Evolutionary conservation across 2,888 invertebrate genomes (phyloP).

Genomic region (Yponomeuta sedellus): DNA sequence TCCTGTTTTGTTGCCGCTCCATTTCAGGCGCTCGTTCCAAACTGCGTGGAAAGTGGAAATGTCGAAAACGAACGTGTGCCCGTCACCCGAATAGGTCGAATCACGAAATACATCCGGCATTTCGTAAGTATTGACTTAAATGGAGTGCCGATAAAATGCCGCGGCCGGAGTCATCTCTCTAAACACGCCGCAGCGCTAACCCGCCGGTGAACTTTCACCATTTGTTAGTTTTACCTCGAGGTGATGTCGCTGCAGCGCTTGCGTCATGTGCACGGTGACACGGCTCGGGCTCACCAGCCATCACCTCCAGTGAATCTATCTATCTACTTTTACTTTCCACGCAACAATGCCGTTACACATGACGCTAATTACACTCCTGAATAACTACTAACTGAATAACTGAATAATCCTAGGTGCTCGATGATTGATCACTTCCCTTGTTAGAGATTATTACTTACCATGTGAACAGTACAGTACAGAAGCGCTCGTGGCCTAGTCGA

Average conservation of each 20-base stretch:
- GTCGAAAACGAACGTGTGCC: conserved; percentile 21
- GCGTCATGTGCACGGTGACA: conserved; percentile 38
- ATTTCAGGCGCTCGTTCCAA: conserved; percentile 44
- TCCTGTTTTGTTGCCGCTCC: conserved; percentile 53
- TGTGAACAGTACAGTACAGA: neutral
- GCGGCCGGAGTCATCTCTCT: conserved; percentile 28
- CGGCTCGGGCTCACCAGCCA: neutral
- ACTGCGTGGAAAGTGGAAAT: conserved; percentile 39
- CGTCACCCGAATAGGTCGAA: neutral
- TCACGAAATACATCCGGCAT: conserved; percentile 22
- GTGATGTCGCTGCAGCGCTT: conserved; percentile 43
- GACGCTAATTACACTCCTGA: conserved; percentile 9
- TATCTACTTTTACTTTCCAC: conserved; percentile 7
- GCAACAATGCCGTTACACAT: neutral
- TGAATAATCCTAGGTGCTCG: neutral
- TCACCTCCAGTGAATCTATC: conserved; percentile 5
- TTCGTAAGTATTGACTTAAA: conserved; percentile 33
- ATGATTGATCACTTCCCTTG: conserved; percentile 5
- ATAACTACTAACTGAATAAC: too few relatives aligned
- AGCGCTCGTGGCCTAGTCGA: too few relatives aligned
- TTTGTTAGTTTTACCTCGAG: conserved; percentile 52
- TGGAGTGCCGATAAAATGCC: conserved; percentile 31
- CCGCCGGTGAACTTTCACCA: conserved; percentile 59
- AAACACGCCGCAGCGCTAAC: conserved; percentile 23
- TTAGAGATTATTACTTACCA: neutral